These are phyloP conservation scores for Pangasius macronema DNA, from an alignment of 2,797 vertebrate genomes.

Conservation along the genomic window DNA sequence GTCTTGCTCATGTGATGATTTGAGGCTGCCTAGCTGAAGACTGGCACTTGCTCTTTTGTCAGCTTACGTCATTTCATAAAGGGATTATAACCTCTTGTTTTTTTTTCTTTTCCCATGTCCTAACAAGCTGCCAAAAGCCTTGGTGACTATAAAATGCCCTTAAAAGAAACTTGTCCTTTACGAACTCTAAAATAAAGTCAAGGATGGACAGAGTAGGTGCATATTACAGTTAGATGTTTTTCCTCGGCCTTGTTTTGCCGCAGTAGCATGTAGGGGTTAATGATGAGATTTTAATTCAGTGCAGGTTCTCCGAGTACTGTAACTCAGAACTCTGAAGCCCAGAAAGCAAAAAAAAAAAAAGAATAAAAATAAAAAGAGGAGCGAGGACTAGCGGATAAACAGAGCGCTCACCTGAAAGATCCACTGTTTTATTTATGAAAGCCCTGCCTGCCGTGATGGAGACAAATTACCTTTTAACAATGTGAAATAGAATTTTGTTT, in stretches of 20 bases:
- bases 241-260: background rate
- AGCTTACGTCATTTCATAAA: background rate
- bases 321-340: background rate
- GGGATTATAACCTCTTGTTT: background rate
- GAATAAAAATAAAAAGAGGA: slow-evolving; percentile 56
- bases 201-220: background rate
- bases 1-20: too few relatives aligned
- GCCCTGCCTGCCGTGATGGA: slow-evolving; percentile 72
- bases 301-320: background rate
- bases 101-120: background rate
- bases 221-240: background rate
- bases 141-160: background rate
- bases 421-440: slow-evolving; percentile 81
- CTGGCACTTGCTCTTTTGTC: background rate
- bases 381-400: slow-evolving; percentile 33
- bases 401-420: slow-evolving; percentile 70
- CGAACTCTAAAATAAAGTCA: background rate
- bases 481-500: slow-evolving; percentile 84
- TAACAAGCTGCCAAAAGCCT: background rate
- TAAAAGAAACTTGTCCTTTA: background rate
- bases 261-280: too few relatives aligned
- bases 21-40: too few relatives aligned
- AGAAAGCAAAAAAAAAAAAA: slow-evolving; percentile 44
- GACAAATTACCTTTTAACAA: slow-evolving; percentile 85
- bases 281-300: background rate